phyloP scores from a whole-genome alignment of 2,113 vertebrate species.

The Microcebus jonahi region DNA sequence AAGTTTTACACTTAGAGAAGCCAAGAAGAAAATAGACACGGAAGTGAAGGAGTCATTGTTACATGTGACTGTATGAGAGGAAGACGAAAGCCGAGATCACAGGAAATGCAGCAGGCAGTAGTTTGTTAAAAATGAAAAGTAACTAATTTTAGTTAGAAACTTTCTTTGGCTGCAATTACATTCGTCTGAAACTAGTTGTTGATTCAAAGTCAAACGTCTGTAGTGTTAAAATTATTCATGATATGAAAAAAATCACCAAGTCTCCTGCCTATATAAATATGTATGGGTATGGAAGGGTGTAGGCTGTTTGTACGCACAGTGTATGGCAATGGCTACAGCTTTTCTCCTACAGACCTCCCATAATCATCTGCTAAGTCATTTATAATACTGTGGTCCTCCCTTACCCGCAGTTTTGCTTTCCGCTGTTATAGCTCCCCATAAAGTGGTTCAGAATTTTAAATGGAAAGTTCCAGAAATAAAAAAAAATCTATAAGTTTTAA shows the following conservation, averaged over 20 bases:
- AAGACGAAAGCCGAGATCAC: conserved; percentile 64
- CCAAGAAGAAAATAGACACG: conserved; percentile 77
- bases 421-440: not conserved
- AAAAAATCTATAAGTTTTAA: not conserved
- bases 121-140: conserved; percentile 70
- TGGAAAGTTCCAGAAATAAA: not conserved
- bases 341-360: conserved; percentile 72
- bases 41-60: conserved; percentile 57
- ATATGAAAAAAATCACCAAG: conserved; percentile 71
- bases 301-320: conserved; percentile 79
- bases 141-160: conserved; percentile 74
- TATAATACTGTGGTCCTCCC: conserved; percentile 58
- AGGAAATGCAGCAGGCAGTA: conserved; percentile 57
- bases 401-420: not conserved
- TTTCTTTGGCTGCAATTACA: conserved; percentile 68
- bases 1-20: conserved; percentile 69
- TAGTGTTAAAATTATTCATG: conserved; percentile 79
- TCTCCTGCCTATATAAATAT: conserved; percentile 80
- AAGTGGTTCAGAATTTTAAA: not conserved
- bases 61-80: conserved; percentile 37
- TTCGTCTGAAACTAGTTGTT: conserved; percentile 69
- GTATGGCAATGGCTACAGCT: conserved; percentile 66
- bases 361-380: conserved; percentile 77
- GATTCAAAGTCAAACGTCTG: conserved; percentile 78
- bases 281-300: conserved; percentile 68